Percentiles rank a stretch among this genome's conserved stretches.
Evolutionary conservation across 2,888 invertebrate species (phyloP).

Genomic region (Microdon myrmicae): DNA sequence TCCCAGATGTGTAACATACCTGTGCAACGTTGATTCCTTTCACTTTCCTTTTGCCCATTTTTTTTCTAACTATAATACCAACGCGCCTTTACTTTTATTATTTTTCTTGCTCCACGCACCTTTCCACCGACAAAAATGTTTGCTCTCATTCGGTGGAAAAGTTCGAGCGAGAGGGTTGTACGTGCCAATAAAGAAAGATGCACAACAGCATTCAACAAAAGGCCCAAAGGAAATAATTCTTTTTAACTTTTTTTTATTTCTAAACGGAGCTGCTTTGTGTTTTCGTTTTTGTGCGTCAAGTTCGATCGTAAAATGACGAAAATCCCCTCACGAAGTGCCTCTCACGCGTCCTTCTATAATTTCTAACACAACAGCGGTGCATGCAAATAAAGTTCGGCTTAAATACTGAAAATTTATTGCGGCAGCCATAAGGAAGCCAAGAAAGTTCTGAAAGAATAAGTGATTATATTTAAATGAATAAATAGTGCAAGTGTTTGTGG

Average conservation of each 20-base stretch:
- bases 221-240: slow-evolving; percentile 8
- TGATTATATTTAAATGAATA: slow-evolving; percentile 11
- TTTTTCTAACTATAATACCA: not conserved
- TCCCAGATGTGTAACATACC: too few relatives aligned
- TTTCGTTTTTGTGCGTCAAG: not conserved
- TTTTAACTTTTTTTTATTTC: slow-evolving; percentile 36
- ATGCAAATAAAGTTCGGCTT: slow-evolving; percentile 12
- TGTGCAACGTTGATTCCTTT: too few relatives aligned
- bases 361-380: slow-evolving; percentile 13
- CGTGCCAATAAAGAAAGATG: slow-evolving; percentile 33
- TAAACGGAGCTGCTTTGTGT: slow-evolving; percentile 3
- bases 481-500: not conserved
- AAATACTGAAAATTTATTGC: slow-evolving; percentile 1
- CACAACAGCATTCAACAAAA: slow-evolving; percentile 36
- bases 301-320: slow-evolving; percentile 6
- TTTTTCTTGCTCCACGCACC: slow-evolving; percentile 20
- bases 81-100: not conserved
- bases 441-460: slow-evolving; percentile 38
- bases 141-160: slow-evolving; percentile 41
- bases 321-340: slow-evolving; percentile 10
- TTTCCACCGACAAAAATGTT: slow-evolving; percentile 18
- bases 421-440: slow-evolving; percentile 37
- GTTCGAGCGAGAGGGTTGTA: slow-evolving; percentile 45
- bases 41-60: slow-evolving; percentile 2
- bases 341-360: not conserved